Evolutionary conservation across 2,888 invertebrate genomes (phyloP).

Genomic region (Choreutis nemorana): DNA sequence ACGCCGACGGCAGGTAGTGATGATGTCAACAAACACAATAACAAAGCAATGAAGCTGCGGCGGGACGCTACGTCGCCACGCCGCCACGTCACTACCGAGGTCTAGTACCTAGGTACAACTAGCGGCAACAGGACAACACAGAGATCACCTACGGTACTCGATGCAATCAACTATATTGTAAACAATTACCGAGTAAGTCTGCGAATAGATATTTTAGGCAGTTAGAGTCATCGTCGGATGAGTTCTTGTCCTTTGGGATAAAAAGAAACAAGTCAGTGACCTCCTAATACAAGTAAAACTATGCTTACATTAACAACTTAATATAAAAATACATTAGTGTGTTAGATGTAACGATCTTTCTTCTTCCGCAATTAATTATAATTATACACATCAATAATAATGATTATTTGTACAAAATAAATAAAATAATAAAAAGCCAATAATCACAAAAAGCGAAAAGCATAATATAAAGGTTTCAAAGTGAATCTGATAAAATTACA

Average conservation of each 20-base stretch:
- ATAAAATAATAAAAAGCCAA: slow-evolving; percentile 49
- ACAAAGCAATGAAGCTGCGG: no score
- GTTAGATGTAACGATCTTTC: no score
- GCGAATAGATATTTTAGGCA: slow-evolving; percentile 77
- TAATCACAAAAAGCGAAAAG: slow-evolving; percentile 59
- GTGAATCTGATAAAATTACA: slow-evolving; percentile 5
- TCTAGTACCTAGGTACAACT: slow-evolving; percentile 23
- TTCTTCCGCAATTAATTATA: no score
- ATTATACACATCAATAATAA: slow-evolving; percentile 13
- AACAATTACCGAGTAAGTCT: slow-evolving; percentile 70
- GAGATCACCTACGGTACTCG: slow-evolving; percentile 41
- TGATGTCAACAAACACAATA: no score
- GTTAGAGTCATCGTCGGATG: slow-evolving; percentile 68
- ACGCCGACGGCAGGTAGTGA: no score
- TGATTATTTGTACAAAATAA: slow-evolving; percentile 9
- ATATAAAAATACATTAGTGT: no score
- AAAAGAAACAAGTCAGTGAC: slow-evolving; percentile 21
- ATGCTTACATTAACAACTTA: no score
- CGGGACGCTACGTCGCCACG: slow-evolving; percentile 24
- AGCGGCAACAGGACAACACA: slow-evolving; percentile 45
- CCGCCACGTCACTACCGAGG: slow-evolving; percentile 25
- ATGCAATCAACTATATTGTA: slow-evolving; percentile 22
- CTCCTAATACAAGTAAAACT: no score
- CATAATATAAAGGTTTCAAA: slow-evolving; percentile 20
- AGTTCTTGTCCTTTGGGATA: slow-evolving; percentile 52